A percentile compares a stretch with the other conserved stretches of the same genome.
These are phyloP conservation scores for Drosophila stalkeri DNA, from an alignment of 2,888 invertebrate genomes.

Conservation along the genomic window DNA sequence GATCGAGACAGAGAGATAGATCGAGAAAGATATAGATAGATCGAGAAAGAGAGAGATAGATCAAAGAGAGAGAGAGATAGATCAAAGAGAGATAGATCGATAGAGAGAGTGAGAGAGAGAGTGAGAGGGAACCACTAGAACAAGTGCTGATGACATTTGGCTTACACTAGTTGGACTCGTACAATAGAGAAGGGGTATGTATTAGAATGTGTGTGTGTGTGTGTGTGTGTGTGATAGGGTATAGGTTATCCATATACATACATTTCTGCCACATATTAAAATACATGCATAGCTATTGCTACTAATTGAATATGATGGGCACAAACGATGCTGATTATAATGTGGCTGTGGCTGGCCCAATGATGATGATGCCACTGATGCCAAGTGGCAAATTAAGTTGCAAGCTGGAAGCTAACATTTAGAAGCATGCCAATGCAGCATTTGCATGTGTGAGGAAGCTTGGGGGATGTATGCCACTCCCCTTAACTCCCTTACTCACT, in stretches of 20 bases:
- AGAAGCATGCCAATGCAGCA: neutral
- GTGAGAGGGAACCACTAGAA: neutral
- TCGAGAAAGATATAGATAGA: neutral
- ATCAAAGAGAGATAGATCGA: neutral
- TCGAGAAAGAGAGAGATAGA: neutral
- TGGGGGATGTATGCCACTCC: too few relatives aligned
- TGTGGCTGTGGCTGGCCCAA: neutral
- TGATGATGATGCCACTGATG: constrained; percentile 29
- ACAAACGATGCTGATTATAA: constrained; percentile 59
- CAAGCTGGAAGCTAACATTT: neutral
- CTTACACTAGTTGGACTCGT: constrained; percentile 46
- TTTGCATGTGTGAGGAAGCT: neutral
- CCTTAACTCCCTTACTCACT: too few relatives aligned
- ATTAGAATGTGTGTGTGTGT: neutral
- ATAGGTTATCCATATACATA: neutral
- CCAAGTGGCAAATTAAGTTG: constrained; percentile 9
- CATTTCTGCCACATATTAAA: neutral
- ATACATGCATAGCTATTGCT: constrained; percentile 44
- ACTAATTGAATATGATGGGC: constrained; percentile 79
- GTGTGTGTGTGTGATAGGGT: constrained; percentile 6
- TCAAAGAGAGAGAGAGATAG: neutral
- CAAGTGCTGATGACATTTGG: constrained; percentile 11
- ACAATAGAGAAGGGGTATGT: neutral
- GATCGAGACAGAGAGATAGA: neutral
- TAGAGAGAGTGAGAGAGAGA: neutral